Evolutionary conservation across 35 echinoderm and acorn worm species (phyloP).

Genomic region (Lytechinus pictus): DNA sequence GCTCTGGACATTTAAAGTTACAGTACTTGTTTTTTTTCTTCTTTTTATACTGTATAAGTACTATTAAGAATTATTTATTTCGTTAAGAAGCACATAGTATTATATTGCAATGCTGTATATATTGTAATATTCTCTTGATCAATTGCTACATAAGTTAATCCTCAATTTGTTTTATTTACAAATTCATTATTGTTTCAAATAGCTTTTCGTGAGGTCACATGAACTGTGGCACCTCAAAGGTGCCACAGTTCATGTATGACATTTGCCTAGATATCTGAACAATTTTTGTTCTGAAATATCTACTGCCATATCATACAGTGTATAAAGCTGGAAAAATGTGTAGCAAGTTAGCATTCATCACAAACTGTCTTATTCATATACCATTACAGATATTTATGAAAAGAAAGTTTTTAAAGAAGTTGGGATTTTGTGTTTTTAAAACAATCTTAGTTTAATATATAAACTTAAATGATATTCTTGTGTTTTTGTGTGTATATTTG

Average conservation of each 20-base stretch:
- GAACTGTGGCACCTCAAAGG: neutral
- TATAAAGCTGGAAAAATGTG: neutral
- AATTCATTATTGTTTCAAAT: neutral
- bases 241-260: neutral
- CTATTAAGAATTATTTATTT: neutral
- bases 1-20: neutral
- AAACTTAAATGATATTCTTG: neutral
- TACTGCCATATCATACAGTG: neutral
- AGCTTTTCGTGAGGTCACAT: no score
- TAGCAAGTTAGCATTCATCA: neutral
- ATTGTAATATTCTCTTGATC: neutral
- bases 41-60: neutral
- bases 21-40: neutral
- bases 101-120: neutral
- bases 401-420: neutral
- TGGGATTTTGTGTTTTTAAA: neutral
- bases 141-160: neutral
- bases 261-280: neutral
- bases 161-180: neutral
- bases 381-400: neutral
- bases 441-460: neutral
- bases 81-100: neutral
- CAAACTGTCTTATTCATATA: neutral
- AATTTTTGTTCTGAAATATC: neutral
- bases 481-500: neutral